Base-by-base conservation (phyloP, 2,113 vertebrate species). In the Stictonetta naevosa region DNA sequence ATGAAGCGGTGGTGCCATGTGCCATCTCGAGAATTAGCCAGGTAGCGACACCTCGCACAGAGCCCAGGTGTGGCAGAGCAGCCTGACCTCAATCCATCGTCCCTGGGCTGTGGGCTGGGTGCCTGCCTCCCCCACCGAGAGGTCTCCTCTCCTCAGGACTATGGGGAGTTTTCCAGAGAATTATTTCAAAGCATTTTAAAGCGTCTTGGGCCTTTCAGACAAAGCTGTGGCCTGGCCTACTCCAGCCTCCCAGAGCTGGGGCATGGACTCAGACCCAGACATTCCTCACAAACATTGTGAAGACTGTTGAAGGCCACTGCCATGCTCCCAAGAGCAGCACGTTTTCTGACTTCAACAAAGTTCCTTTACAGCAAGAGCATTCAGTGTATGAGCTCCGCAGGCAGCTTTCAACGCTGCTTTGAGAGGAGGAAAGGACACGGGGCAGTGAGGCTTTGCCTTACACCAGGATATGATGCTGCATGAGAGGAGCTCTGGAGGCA, bases 301-400 rank as follows among this genome's bases (percentile, higher is more conserved):
- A 0, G 20, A 18, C 38, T 6, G 8, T 10, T 2, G 13, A 44
- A 29, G 2, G 16, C 21, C 31, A 3, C 29, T 5, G 38, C 56
- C 23, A 3, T 0, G 3, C 53, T 58, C 79, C 50, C 46, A 13
- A 10, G 29, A 21, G 34, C 0, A 3, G 13, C 1, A 0, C 1
- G 1, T 13, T 71, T 55, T 67, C 40, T 21, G 55, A 38, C 52
- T 72, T 44, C 6, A 42, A 29, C 42, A 18, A 44, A 22, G 10
- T 23, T 77, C 73, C 59, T 50, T 84, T 38, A 23, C 36, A 53
- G 22, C 55, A 22, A 48, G 62, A 42, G 5, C 7, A 33, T 36
- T 48, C 40, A 10, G 19, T 12, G n/a, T 33, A 38, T n/a, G 44
- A 87, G 69, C 33, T 85, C 44, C 33, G 1, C 12, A 15, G 33